Evolutionary conservation across 2,797 vertebrate genomes (phyloP), one percentile per base, ranked within the genome.

Genomic region (Falco berigora): DNA sequence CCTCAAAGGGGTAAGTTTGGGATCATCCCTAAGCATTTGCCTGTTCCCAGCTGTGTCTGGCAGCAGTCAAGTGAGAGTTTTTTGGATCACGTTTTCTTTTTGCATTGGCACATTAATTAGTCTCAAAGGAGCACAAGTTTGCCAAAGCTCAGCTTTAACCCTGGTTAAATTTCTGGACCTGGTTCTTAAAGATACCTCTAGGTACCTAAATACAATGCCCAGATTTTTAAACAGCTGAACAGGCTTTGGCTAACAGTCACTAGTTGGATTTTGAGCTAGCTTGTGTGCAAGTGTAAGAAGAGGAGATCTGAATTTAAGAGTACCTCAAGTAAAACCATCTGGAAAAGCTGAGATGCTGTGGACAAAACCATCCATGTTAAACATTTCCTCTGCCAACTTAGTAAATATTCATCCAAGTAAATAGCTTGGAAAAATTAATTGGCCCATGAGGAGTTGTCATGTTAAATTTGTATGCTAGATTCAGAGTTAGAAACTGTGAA

Each of bases 381-480:
- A 83, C 4, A 2, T 58, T 91, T 95, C 7, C 23, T 74, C n/a
- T 90, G 75, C 49, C 56, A 90, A 32, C 34, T 32, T 68, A 25
- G 58, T 66, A 88, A 94, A 90, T 90, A 94, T 91, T 94, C 56
- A 78, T 78, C 38, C 38, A 90, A 72, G 34, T 68, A 97, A 96
- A 92, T 88, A 91, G 20, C 46, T 91, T 64, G n/a, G 32, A 91
- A 94, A 95, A 77, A 91, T 76, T 92, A 91, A 89, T 67, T 93
- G 80, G 56, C 28, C 88, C 23, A 44, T 27, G 49, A 95, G 63
- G 63, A 90, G 55, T 9, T 92, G 81, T 93, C 78, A 80, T 47
- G 61, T 90, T 88, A 88, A 83, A 91, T 93, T 80, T 92, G 23
- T 59, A 71, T 73, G 61, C 71, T 93, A 63, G n/a, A 87, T 82